Evolutionary conservation across 1,140 invertebrate genomes (phyloP).

Genomic region (Grapholita molesta): DNA sequence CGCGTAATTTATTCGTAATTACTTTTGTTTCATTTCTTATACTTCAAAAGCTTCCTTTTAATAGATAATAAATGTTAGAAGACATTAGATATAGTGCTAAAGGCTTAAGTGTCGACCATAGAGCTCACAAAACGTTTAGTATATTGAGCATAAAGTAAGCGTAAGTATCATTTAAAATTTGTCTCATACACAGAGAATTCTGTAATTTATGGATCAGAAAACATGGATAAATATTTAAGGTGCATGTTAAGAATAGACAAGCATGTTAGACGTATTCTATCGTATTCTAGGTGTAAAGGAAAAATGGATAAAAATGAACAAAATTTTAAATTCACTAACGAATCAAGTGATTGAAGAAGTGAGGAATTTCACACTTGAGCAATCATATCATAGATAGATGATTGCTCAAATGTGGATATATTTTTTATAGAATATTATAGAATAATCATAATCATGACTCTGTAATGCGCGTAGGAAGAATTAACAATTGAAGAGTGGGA

Average conservation of each 20-base stretch:
- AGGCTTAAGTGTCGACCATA: not conserved
- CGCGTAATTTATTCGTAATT: slow-evolving; percentile 50
- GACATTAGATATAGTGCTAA: not conserved
- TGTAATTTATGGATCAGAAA: not conserved
- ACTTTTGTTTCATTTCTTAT: slow-evolving; percentile 44
- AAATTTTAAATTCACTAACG: too few relatives aligned
- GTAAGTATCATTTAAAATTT: not conserved
- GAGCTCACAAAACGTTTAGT: not conserved
- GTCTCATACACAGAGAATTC: not conserved
- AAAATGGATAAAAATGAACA: too few relatives aligned
- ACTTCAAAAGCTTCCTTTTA: slow-evolving; percentile 22
- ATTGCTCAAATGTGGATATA: too few relatives aligned
- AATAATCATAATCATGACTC: too few relatives aligned
- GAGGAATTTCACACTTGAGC: too few relatives aligned
- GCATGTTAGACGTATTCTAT: not conserved
- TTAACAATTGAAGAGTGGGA: too few relatives aligned
- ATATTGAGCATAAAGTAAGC: not conserved
- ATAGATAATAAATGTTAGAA: slow-evolving; percentile 9
- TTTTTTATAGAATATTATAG: too few relatives aligned
- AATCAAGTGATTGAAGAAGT: too few relatives aligned
- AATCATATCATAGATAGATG: too few relatives aligned
- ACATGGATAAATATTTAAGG: not conserved
- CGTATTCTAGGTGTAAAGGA: too few relatives aligned
- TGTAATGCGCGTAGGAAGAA: too few relatives aligned
- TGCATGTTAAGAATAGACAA: not conserved